Conservation (phyloP, 2,797 vertebrate genomes). For the Helostoma temminkii region DNA sequence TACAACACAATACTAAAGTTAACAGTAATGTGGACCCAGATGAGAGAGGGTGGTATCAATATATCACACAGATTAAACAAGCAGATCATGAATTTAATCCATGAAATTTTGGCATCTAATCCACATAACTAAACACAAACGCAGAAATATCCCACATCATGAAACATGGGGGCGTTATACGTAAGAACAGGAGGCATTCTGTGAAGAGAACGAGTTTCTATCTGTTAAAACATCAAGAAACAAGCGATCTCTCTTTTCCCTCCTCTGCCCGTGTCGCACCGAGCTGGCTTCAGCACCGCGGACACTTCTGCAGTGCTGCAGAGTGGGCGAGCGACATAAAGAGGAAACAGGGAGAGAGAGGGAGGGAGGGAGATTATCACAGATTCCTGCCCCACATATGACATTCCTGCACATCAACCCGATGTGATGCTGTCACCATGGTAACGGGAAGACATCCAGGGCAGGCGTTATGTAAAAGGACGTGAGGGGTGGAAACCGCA, state of each 20-base stretch:
- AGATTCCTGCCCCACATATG: constrained; percentile 40
- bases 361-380: constrained; percentile 9
- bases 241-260: neutral
- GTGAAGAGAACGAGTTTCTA: neutral
- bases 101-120: neutral
- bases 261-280: neutral
- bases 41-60: no score
- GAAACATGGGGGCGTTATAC: no score
- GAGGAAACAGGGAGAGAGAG: neutral
- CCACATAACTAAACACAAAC: neutral
- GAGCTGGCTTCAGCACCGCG: constrained; percentile 3
- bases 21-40: no score
- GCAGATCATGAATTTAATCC: no score
- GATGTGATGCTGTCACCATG: constrained; percentile 62
- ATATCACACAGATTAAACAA: neutral
- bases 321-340: constrained; percentile 9
- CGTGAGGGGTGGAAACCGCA: neutral
- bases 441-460: constrained; percentile 44
- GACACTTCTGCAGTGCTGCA: constrained; percentile 50
- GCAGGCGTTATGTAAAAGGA: constrained; percentile 32
- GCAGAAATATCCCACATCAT: neutral
- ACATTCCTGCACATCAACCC: constrained; percentile 52
- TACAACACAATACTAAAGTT: no score
- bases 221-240: neutral
- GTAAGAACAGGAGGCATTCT: no score